Evolutionary conservation across 2,797 vertebrate genomes (phyloP), one percentile per base, ranked within the genome.

Genomic region (Molossus alvarezi): DNA sequence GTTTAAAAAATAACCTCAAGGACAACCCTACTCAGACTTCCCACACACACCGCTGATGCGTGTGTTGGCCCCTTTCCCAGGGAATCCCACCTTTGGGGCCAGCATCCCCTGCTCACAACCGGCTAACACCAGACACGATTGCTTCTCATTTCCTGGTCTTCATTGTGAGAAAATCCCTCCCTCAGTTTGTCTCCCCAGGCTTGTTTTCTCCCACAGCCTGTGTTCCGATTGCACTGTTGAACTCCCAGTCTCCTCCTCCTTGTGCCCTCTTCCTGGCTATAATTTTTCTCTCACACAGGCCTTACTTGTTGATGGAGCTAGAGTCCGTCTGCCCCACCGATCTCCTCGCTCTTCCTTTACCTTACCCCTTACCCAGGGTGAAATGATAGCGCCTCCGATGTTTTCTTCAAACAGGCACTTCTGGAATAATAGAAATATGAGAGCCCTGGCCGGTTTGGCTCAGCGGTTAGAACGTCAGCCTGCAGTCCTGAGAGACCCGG

Each of bases 371-470:
- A n/a, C 58, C n/a, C 53, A 67, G 33, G 29, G 9, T 41, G 85
- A 86, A 71, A 41, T 87, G 72, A 41, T 25, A 72, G 87, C 71
- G 23, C 77, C 81, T 94, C 62, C 11, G 18, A 41, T 75, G 17
- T 90, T 95, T 87, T 92, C 53, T 93, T 94, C 71, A 41, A 75
- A 51, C 33, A 73, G 73, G 41, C 48, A 21, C 14, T 62, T 95
- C 37, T 17, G 53, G 48, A 67, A n/a, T 69, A 55, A 88, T 0
- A 67, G 53, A 82, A 84, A 29, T 51, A 29, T n/a, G 76, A 48
- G 9, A 33, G 33, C 33, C 33, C 33, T 33, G 33, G 33, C 33
- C 3, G 33, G 33, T 33, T 33, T 33, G 33, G 33, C 33, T 33
- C 33, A 33, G 33, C 33, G 33, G 33, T 33, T 33, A 33, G 33